A percentile compares a stretch with the other conserved stretches of the same genome.
phyloP scores from a whole-genome alignment of 1,140 invertebrate genomes.

The Drosophila pruinosa region DNA sequence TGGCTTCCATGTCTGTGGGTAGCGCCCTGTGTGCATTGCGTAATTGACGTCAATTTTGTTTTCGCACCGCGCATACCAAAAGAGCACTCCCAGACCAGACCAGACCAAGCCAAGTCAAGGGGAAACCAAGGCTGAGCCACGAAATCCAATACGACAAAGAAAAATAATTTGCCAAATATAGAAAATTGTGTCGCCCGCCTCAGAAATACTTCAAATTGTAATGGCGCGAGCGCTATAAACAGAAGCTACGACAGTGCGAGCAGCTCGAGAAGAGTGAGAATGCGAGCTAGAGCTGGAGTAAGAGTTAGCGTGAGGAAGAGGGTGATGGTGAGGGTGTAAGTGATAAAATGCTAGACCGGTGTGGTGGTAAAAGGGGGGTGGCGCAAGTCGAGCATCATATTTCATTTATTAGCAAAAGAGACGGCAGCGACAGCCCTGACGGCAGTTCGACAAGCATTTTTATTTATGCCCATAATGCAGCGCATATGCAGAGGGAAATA shows the following conservation, averaged over 20 bases:
- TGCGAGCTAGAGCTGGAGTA: too few relatives aligned
- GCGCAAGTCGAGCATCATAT: conserved; percentile 65
- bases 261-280: background rate
- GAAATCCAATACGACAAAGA: conserved; percentile 72
- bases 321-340: too few relatives aligned
- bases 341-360: background rate
- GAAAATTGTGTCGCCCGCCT: conserved; percentile 70
- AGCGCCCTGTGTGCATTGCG: conserved; percentile 68
- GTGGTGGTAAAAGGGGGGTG: background rate
- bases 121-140: conserved; percentile 26
- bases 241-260: conserved; percentile 68
- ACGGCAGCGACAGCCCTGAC: background rate
- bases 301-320: too few relatives aligned
- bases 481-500: conserved; percentile 66
- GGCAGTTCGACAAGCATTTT: conserved; percentile 60
- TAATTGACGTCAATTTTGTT: conserved; percentile 83
- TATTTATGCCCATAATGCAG: conserved; percentile 78
- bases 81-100: background rate
- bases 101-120: background rate
- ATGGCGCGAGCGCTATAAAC: conserved; percentile 61
- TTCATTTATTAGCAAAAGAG: conserved; percentile 78
- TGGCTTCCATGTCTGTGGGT: background rate
- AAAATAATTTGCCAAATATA: conserved; percentile 81
- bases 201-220: conserved; percentile 61
- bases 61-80: conserved; percentile 82